phyloP scores from a whole-genome alignment of 1,140 invertebrate species.

The Steinernema khuongi region DNA sequence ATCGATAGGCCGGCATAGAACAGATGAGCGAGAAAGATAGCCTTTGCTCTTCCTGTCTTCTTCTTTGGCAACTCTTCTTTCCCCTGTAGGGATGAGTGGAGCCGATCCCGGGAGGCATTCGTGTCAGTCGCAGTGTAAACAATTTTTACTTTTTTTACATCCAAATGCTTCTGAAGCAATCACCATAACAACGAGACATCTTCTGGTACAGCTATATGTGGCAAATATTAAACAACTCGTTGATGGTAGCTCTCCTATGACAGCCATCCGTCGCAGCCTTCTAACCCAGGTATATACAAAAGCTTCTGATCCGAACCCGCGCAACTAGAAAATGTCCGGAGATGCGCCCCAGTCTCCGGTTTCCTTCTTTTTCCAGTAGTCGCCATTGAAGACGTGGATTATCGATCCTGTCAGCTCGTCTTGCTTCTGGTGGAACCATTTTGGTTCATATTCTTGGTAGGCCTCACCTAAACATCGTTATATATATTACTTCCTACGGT shows the following conservation, averaged over 20 bases:
- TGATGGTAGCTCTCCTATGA: background rate
- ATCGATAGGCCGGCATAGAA: too few species aligned
- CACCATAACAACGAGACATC: background rate
- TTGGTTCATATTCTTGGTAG: constrained; percentile 67
- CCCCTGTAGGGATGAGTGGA: too few species aligned
- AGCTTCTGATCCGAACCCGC: background rate
- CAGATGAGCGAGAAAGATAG: too few species aligned
- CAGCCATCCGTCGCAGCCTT: background rate
- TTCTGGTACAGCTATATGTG: background rate
- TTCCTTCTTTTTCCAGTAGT: constrained; percentile 88
- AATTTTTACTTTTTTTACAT: background rate
- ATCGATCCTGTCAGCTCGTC: constrained; percentile 74
- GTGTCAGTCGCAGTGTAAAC: too few species aligned
- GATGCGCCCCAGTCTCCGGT: constrained; percentile 81
- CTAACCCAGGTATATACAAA: background rate
- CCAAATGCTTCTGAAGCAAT: too few species aligned
- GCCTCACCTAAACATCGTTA: constrained; percentile 22
- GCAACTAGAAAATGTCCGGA: constrained; percentile 71
- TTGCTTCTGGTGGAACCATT: constrained; percentile 82
- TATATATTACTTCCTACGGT: background rate
- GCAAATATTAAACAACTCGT: background rate
- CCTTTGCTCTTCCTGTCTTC: too few species aligned
- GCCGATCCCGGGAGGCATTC: too few species aligned
- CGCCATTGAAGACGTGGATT: constrained; percentile 77
- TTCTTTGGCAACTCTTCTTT: too few species aligned